These are phyloP conservation scores for Micrastur ruficollis DNA, from an alignment of 2,797 vertebrate genomes.

Conservation along the genomic window DNA sequence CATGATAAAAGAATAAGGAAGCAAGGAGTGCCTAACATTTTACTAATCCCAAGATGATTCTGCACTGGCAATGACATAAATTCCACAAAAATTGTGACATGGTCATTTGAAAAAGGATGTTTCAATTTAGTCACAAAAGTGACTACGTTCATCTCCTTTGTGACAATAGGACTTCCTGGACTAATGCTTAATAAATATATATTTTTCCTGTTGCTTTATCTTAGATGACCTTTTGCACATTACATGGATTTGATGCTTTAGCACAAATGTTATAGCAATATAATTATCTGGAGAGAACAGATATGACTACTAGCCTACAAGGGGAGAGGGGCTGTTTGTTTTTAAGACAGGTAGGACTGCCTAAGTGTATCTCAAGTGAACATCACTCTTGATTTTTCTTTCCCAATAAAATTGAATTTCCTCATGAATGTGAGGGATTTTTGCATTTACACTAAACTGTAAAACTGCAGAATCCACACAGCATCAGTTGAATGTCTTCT, in stretches of 20 bases:
- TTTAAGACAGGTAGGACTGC: not conserved
- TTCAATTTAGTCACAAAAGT: not conserved
- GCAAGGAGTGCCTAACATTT: not conserved
- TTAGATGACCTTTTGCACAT: not conserved
- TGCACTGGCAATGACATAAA: not conserved
- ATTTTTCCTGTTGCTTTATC: not conserved
- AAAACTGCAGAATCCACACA: not conserved
- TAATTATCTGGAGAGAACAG: not conserved
- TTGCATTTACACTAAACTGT: not conserved
- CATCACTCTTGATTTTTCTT: not conserved
- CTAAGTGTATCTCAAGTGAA: not conserved
- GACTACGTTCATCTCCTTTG: not conserved
- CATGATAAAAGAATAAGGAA: not conserved
- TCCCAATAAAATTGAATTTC: not conserved
- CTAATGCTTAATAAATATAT: not conserved
- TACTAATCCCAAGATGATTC: not conserved
- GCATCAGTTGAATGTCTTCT: not conserved
- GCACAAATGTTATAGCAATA: not conserved
- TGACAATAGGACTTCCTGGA: not conserved
- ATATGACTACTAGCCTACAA: not conserved
- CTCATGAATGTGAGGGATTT: not conserved
- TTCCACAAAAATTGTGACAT: not conserved
- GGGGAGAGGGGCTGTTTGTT: not conserved
- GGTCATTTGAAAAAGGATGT: not conserved
- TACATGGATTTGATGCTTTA: not conserved